Conservation (phyloP, 2,888 invertebrate genomes). For the Sisyra nigra region DNA sequence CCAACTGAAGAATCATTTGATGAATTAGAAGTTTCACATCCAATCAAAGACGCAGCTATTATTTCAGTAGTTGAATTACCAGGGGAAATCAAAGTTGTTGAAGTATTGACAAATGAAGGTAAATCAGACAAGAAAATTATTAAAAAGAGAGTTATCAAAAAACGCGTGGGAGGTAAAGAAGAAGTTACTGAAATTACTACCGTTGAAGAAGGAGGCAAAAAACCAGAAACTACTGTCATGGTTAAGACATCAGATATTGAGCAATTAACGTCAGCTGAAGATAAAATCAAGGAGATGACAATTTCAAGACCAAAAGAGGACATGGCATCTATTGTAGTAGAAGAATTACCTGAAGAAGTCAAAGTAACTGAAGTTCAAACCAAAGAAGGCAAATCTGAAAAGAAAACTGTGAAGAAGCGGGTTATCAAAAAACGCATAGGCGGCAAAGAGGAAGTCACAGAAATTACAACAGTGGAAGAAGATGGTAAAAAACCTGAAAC, state of each 20-base stretch:
- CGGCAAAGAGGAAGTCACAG: constrained; percentile 8
- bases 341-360: constrained; percentile 24
- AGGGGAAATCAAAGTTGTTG: constrained; percentile 23
- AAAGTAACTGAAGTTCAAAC: constrained; percentile 18
- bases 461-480: no score
- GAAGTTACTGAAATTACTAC: constrained; percentile 20
- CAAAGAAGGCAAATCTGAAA: constrained; percentile 17
- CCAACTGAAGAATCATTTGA: constrained; percentile 13
- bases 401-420: constrained; percentile 8
- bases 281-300: constrained; percentile 13
- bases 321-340: constrained; percentile 14
- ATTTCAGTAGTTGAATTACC: constrained; percentile 35
- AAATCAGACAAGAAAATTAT: constrained; percentile 10
- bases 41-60: no score
- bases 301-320: constrained; percentile 17
- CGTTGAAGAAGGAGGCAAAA: constrained; percentile 14
- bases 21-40: not conserved
- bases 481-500: no score
- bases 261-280: constrained; percentile 13
- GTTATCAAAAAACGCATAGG: constrained; percentile 6
- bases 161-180: constrained; percentile 17
- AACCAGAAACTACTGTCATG: constrained; percentile 26
- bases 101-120: constrained; percentile 13
- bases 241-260: constrained; percentile 15
- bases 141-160: constrained; percentile 10